Evolutionary conservation across 2,888 invertebrate genomes (phyloP).

Genomic region (Patella pellucida): DNA sequence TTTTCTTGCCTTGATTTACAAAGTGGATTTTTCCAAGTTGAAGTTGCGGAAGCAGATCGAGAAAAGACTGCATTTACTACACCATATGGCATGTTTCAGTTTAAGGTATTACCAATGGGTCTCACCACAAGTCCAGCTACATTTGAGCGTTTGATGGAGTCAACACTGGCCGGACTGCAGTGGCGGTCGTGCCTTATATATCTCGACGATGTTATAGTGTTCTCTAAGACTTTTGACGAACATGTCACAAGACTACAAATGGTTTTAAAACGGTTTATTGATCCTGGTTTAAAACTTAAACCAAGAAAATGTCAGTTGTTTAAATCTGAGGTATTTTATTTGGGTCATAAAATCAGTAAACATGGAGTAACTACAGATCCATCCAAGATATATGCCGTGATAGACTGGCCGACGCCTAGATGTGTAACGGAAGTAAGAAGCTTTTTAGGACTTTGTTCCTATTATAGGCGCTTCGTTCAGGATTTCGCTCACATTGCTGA

Average conservation of each 20-base stretch:
- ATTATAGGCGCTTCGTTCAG: neutral
- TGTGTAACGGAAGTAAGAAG: conserved; percentile 3
- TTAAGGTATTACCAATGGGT: too few species aligned
- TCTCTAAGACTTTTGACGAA: conserved; percentile 16
- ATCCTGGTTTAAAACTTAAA: neutral
- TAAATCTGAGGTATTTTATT: neutral
- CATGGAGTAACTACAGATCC: neutral
- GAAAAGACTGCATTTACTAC: conserved; percentile 16
- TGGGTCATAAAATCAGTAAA: neutral
- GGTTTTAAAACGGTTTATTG: neutral
- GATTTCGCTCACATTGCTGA: neutral
- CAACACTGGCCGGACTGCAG: conserved; percentile 19
- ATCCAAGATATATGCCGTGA: too few species aligned
- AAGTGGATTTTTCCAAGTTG: conserved; percentile 16
- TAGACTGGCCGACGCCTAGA: neutral
- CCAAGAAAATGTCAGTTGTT: neutral
- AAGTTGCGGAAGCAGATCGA: conserved; percentile 5
- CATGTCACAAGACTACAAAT: neutral
- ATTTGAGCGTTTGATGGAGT: conserved; percentile 22
- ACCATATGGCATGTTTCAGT: conserved; percentile 16
- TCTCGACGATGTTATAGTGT: conserved; percentile 14
- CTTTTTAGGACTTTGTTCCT: neutral
- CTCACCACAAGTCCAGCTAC: neutral
- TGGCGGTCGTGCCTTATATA: conserved; percentile 10
- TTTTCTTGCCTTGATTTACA: conserved; percentile 8